Evolutionary conservation across 2,888 invertebrate species (phyloP).

Genomic region (Unio delphinus): DNA sequence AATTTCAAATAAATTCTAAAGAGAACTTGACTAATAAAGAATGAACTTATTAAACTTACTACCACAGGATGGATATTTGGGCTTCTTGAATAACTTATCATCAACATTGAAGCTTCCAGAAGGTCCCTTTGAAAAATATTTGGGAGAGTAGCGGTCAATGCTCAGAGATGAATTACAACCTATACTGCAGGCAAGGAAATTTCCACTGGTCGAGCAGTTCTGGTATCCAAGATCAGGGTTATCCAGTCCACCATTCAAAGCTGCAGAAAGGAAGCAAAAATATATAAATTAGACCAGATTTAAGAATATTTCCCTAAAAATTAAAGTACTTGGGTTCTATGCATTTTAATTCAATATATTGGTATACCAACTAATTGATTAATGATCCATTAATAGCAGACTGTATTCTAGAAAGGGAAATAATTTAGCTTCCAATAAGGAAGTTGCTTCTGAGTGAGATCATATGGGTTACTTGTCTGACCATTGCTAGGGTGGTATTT

Average conservation of each 20-base stretch:
- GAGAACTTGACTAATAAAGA: too few species aligned
- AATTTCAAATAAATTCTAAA: too few species aligned
- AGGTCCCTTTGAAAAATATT: conserved; percentile 96
- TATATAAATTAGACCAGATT: background rate
- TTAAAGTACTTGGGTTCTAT: too few species aligned
- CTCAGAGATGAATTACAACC: conserved; percentile 23
- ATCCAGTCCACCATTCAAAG: conserved; percentile 23
- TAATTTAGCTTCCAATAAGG: too few species aligned
- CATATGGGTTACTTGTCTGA: too few species aligned
- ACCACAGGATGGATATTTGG: conserved; percentile 56
- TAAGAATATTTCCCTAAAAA: too few species aligned
- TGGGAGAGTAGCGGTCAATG: conserved; percentile 78
- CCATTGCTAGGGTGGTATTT: too few species aligned
- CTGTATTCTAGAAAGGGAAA: too few species aligned
- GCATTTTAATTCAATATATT: too few species aligned
- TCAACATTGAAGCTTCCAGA: conserved; percentile 89
- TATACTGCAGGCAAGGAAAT: conserved; percentile 24
- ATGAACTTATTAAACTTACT: conserved; percentile 27
- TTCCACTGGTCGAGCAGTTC: background rate
- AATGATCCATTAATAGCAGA: too few species aligned
- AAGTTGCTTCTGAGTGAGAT: too few species aligned
- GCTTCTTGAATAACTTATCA: conserved; percentile 13
- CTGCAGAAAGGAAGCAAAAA: background rate
- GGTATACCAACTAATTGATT: too few species aligned
- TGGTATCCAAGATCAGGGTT: conserved; percentile 2